Conservation (phyloP, 1,140 invertebrate species). For the Chironomus tepperi region DNA sequence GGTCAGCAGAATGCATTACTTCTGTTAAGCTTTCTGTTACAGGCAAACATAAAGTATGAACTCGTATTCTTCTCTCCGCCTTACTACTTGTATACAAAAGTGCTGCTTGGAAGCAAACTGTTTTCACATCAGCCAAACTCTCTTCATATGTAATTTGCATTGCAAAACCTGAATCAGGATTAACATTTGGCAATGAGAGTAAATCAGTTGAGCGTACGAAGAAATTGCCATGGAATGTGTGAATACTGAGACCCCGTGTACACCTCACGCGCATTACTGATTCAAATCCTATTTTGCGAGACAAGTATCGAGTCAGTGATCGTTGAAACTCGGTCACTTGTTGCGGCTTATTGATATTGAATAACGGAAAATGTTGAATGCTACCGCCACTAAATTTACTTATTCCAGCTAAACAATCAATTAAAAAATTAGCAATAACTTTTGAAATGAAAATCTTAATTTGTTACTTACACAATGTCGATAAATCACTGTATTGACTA, state of each 20-base stretch:
- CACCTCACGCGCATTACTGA: conserved; percentile 96
- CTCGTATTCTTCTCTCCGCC: conserved; percentile 93
- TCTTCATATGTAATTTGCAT: conserved; percentile 85
- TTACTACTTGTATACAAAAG: conserved; percentile 96
- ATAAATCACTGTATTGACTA: conserved; percentile 87
- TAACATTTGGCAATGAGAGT: conserved; percentile 92
- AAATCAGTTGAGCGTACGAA: conserved; percentile 97
- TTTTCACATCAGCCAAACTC: conserved; percentile 73
- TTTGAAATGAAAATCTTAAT: conserved; percentile 16
- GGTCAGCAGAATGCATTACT: conserved; percentile 86
- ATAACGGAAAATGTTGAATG: conserved; percentile 87
- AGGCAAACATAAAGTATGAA: conserved; percentile 93
- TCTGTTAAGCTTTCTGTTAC: conserved; percentile 76
- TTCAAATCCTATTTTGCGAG: conserved; percentile 97
- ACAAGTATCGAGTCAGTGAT: conserved; percentile 81
- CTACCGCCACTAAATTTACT: conserved; percentile 93
- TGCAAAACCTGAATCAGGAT: conserved; percentile 95
- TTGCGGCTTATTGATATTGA: conserved; percentile 61
- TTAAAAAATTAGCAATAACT: neutral
- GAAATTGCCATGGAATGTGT: conserved; percentile 99
- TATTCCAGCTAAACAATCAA: conserved; percentile 60
- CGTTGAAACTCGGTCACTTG: conserved; percentile 66
- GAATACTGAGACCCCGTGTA: conserved; percentile 84
- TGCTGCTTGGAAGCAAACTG: conserved; percentile 95
- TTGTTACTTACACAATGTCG: conserved; percentile 71